Conservation (phyloP, 2,113 vertebrate genomes). For the Chinchilla lanigera region DNA sequence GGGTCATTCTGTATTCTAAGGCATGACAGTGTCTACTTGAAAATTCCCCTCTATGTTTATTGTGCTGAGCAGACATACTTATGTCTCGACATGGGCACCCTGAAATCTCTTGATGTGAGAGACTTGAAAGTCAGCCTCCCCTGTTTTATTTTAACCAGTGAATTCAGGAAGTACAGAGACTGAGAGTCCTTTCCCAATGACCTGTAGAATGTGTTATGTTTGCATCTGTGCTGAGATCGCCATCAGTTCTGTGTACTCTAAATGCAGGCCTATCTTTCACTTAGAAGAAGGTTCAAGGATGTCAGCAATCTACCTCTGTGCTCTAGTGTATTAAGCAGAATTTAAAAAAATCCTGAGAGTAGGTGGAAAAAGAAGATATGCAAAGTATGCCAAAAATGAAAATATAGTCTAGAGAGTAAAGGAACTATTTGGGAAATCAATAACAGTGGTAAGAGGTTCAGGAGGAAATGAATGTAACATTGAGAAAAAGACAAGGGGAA, state of each 20-base stretch:
- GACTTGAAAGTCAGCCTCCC: background rate
- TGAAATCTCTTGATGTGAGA: slow-evolving; percentile 8
- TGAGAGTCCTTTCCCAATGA: slow-evolving; percentile 6
- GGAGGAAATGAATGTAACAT: slow-evolving; percentile 24
- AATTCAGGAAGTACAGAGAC: background rate
- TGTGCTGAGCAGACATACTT: background rate
- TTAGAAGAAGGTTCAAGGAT: slow-evolving; percentile 40
- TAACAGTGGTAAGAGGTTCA: background rate
- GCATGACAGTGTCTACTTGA: background rate
- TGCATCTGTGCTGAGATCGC: slow-evolving; percentile 15
- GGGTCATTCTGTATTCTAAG: background rate
- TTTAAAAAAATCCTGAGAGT: background rate
- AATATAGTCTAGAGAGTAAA: slow-evolving; percentile 8
- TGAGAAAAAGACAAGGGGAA: slow-evolving; percentile 32
- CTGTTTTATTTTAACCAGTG: background rate
- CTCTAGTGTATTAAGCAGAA: slow-evolving; percentile 41
- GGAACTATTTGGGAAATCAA: slow-evolving; percentile 22
- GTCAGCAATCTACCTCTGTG: slow-evolving; percentile 22
- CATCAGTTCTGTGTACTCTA: slow-evolving; percentile 13
- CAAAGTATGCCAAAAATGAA: slow-evolving; percentile 49
- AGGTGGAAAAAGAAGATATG: slow-evolving; percentile 43
- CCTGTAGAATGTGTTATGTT: background rate
- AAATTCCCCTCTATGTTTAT: background rate
- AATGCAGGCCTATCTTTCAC: slow-evolving; percentile 12
- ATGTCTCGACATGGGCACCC: background rate